These are phyloP conservation scores for Poecilus cupreus DNA, from an alignment of 2,888 invertebrate genomes.

Conservation along the genomic window DNA sequence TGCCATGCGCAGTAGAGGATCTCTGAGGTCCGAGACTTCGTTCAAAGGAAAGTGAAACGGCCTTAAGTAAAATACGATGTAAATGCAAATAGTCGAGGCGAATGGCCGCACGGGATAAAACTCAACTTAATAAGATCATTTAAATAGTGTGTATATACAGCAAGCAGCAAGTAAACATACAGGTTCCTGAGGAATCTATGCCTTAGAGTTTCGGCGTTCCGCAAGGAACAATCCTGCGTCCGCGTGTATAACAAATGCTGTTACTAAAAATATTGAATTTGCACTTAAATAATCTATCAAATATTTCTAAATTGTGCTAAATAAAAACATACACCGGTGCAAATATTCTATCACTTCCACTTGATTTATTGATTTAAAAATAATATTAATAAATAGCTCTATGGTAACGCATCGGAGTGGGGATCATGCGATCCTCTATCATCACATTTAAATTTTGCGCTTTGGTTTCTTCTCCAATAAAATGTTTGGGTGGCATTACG, in stretches of 20 bases:
- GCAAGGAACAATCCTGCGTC: neutral
- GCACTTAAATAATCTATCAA: too few species aligned
- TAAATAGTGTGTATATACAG: constrained; percentile 42
- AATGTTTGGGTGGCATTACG: too few species aligned
- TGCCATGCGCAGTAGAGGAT: neutral
- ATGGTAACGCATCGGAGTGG: too few species aligned
- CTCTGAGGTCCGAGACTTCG: neutral
- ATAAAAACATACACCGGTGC: too few species aligned
- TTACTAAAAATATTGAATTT: too few species aligned
- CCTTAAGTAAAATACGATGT: constrained; percentile 67
- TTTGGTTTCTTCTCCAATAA: too few species aligned
- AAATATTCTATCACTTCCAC: too few species aligned
- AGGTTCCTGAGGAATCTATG: constrained; percentile 1
- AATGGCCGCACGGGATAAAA: constrained; percentile 44
- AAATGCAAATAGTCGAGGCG: constrained; percentile 65
- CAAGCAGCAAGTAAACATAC: neutral
- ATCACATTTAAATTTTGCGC: too few species aligned
- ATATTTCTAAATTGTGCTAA: too few species aligned
- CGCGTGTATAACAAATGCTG: neutral
- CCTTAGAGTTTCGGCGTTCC: neutral
- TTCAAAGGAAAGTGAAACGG: neutral
- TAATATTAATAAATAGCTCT: too few species aligned
- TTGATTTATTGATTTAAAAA: too few species aligned
- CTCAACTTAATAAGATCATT: constrained; percentile 54
- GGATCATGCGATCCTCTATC: too few species aligned